Conservation (phyloP, 2,888 invertebrate species). For the Falcaria lacertinaria region DNA sequence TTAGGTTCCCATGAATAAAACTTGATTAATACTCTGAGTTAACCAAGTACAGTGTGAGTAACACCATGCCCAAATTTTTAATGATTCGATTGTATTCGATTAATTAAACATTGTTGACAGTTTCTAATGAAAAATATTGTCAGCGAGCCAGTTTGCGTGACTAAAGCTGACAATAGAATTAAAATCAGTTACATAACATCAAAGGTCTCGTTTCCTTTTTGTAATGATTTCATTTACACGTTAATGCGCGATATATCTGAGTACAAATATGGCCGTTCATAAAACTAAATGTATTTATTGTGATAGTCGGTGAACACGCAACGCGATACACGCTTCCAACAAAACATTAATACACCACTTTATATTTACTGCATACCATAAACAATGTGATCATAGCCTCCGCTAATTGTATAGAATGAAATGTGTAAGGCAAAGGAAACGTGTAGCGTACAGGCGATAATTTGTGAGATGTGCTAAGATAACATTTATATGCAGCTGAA, state of each 20-base stretch:
- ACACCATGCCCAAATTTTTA: too few relatives aligned
- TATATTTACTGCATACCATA: constrained; percentile 29
- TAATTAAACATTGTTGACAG: not conserved
- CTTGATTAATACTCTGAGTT: too few relatives aligned
- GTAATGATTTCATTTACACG: constrained; percentile 47
- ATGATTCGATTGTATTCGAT: too few relatives aligned
- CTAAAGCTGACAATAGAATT: constrained; percentile 37
- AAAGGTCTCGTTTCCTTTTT: constrained; percentile 34
- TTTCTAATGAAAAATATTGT: not conserved
- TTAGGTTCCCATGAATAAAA: too few relatives aligned
- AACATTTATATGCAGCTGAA: constrained; percentile 43
- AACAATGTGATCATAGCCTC: constrained; percentile 30
- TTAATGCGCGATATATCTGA: constrained; percentile 31
- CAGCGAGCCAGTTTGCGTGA: constrained; percentile 28
- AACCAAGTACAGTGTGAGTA: too few relatives aligned
- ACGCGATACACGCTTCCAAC: constrained; percentile 16
- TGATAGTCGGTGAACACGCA: constrained; percentile 36
- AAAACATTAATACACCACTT: constrained; percentile 25
- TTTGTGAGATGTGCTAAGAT: constrained; percentile 34
- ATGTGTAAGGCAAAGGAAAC: constrained; percentile 26
- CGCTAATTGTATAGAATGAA: constrained; percentile 31
- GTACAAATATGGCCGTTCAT: constrained; percentile 31
- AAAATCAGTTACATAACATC: constrained; percentile 36
- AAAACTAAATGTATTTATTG: constrained; percentile 42
- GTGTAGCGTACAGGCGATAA: constrained; percentile 28